Evolutionary conservation across 2,797 vertebrate species (phyloP).

Genomic region (Pterois miles): DNA sequence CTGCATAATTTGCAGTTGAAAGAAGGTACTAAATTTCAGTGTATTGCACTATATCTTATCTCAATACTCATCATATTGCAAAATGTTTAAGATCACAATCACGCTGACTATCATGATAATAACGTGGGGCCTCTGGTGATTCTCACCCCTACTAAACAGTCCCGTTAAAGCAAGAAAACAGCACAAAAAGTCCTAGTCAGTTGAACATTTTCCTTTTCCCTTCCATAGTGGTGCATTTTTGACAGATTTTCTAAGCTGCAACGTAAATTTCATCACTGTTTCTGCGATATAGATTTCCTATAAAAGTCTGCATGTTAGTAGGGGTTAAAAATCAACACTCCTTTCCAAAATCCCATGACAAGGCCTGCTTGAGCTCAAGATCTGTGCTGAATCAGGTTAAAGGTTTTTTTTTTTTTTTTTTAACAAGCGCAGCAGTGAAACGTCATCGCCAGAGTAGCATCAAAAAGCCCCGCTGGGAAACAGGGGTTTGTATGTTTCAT

Average conservation of each 20-base stretch:
- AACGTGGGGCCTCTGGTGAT: too few relatives aligned
- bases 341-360: background rate
- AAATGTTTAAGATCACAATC: too few relatives aligned
- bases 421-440: slow-evolving; percentile 12
- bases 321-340: background rate
- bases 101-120: too few relatives aligned
- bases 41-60: too few relatives aligned
- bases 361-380: background rate
- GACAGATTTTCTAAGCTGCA: background rate
- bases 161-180: background rate
- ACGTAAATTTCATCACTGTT: background rate
- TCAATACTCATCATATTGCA: too few relatives aligned
- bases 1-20: too few relatives aligned
- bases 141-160: too few relatives aligned
- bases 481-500: slow-evolving; percentile 31
- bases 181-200: background rate
- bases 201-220: background rate
- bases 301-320: background rate
- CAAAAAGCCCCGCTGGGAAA: slow-evolving; percentile 21
- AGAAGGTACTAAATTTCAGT: too few relatives aligned
- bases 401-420: background rate
- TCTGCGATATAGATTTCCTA: background rate
- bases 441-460: slow-evolving; percentile 14
- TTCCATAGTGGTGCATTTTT: background rate
- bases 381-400: slow-evolving; percentile 31